Base-by-base conservation (phyloP, 2,113 vertebrate genomes). In the Genyomyrus donnyi region DNA sequence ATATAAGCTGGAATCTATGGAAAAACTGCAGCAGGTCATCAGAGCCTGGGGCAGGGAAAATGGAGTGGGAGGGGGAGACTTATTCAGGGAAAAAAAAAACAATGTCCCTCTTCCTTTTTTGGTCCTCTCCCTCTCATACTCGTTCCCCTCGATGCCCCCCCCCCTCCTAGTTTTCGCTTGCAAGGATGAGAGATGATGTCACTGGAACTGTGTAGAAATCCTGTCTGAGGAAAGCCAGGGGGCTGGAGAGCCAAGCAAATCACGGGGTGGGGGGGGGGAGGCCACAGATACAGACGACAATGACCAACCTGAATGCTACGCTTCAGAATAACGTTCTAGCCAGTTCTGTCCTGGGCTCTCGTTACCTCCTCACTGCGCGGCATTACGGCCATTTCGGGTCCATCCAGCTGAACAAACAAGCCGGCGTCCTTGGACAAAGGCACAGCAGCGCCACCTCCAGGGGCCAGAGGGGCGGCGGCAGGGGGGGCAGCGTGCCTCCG, bases 1-100 rank as follows among this genome's bases (percentile, higher is more conserved):
- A 87, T 70, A 77, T 39, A 17, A 91, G 92, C 91, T 93, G 93
- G 92, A 90, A 91, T 91, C 88, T 91, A 92, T 90, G 93, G 89
- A 90, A 90, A 91, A 87, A 90, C 90, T 88, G n/a, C 27, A 66
- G 45, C 87, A 48, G 9, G 46, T 45, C 88, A 85, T 66, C 90
- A 50, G 84, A 27, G 84, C 46, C 15, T 19, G 35, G 48, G 62
- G 66, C 62, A 88, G 24, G 17, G 31, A 85, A 46, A 48, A 85
- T 1, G 45, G 39, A n/a, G 13, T 31, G 49, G 13, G n/a, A 1
- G 46, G 45, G 0, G 46, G 46, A 6, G 10, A 5, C 31, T 31
- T 35, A 31, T 52, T 89, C 70, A 7, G 58, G 31, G 10, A 27
- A 11, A 48, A 31, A 50, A 85, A 90, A 86, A 89, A 88, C 46